Conservation (phyloP, 2,797 vertebrate species). For the Bovichtus variegatus region DNA sequence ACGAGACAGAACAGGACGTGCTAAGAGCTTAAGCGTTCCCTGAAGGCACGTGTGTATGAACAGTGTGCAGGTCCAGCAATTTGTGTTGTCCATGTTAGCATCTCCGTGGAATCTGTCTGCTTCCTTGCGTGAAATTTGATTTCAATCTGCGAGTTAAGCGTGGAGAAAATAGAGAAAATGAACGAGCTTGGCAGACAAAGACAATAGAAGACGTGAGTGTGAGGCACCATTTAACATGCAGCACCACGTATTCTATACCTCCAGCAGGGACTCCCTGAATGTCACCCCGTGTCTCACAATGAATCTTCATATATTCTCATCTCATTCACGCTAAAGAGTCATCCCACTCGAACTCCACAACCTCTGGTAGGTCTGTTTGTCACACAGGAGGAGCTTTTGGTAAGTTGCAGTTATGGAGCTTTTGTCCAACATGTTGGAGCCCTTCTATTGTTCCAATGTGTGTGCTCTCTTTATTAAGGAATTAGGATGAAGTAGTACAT, state of each 20-base stretch:
- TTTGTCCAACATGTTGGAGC: not conserved
- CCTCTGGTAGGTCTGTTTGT: conserved; percentile 11
- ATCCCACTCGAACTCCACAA: not conserved
- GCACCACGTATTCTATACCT: not conserved
- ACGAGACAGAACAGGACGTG: conserved; percentile 8
- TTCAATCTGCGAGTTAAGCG: not conserved
- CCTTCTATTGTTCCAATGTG: not conserved
- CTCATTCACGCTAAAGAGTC: not conserved
- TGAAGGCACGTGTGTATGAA: conserved; percentile 8
- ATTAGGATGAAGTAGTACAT: conserved; percentile 4
- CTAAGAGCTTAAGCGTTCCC: conserved; percentile 19
- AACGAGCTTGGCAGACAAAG: not conserved
- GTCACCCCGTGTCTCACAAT: conserved; percentile 22
- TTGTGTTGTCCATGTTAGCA: not conserved
- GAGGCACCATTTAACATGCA: conserved; percentile 5
- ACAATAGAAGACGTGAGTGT: not conserved
- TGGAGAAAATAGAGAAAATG: not conserved
- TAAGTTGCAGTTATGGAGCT: not conserved
- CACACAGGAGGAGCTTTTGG: not conserved
- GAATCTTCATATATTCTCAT: conserved; percentile 13
- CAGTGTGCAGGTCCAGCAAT: not conserved
- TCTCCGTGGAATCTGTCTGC: not conserved
- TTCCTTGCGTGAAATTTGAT: not conserved
- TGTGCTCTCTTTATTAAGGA: not conserved
- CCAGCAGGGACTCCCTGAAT: conserved; percentile 11